Conservation (phyloP, 2,113 vertebrate genomes). For the Xiphophorus maculatus region DNA sequence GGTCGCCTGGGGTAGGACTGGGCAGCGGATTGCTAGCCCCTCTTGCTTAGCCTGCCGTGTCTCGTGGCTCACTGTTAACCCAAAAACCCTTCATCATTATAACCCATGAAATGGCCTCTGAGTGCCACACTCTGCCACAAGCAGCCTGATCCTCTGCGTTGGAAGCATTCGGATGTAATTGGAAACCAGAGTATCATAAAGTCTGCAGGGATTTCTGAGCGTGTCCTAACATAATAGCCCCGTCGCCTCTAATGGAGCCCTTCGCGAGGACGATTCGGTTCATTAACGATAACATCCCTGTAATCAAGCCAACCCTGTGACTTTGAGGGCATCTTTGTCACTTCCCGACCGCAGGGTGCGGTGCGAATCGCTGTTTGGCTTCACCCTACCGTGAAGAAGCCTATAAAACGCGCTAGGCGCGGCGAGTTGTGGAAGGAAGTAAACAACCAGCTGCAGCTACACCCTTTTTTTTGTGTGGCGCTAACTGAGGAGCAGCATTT, state of each 20-base stretch:
- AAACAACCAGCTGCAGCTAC: conserved; percentile 21
- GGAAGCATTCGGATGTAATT: conserved; percentile 1
- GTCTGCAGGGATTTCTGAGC: conserved; percentile 20
- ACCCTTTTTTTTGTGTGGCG: not conserved
- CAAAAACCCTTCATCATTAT: not conserved
- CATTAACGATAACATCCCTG: conserved; percentile 52
- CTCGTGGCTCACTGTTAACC: too few relatives aligned
- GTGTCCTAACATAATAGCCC: not conserved
- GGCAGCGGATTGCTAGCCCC: too few relatives aligned
- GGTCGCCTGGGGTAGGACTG: too few relatives aligned
- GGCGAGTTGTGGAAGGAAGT: conserved; percentile 3
- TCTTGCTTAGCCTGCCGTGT: too few relatives aligned
- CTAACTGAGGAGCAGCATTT: conserved; percentile 32
- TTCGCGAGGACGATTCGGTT: conserved; percentile 32
- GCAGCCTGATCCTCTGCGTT: not conserved
- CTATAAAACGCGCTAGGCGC: not conserved
- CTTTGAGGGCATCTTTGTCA: conserved; percentile 38
- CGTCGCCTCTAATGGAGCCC: conserved; percentile 18
- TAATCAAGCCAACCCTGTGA: conserved; percentile 56
- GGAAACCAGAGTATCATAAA: not conserved
- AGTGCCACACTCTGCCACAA: not conserved
- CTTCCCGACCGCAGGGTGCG: not conserved
- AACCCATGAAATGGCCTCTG: not conserved
- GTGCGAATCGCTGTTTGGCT: not conserved
- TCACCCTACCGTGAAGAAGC: conserved; percentile 2